Percentiles rank a stretch among this genome's conserved stretches.
These are phyloP conservation scores for Microcebus lehilahytsara DNA, from an alignment of 2,113 vertebrate genomes.

Conservation along the genomic window DNA sequence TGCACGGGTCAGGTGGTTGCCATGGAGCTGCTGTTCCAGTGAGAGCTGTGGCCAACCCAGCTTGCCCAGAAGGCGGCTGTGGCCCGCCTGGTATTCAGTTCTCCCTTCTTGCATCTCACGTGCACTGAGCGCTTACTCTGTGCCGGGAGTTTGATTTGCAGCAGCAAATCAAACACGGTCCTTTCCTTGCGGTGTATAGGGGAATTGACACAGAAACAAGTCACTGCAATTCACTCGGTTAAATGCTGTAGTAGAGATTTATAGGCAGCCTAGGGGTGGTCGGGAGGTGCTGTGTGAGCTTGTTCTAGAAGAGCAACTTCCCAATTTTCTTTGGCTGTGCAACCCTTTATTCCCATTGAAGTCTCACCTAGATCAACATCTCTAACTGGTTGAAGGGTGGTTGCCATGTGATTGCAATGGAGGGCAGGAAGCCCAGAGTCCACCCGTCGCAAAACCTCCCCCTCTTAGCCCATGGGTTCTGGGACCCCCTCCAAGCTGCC, in stretches of 20 bases:
- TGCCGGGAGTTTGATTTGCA: not conserved
- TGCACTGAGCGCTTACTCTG: not conserved
- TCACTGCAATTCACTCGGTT: not conserved
- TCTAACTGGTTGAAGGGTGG: not conserved
- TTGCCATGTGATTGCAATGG: not conserved
- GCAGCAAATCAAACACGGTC: not conserved
- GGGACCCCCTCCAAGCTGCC: not conserved
- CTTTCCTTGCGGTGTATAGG: not conserved
- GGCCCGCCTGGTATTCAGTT: not conserved
- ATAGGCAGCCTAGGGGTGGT: no score
- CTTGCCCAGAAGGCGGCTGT: not conserved
- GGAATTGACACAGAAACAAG: not conserved
- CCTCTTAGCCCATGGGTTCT: not conserved
- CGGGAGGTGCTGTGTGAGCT: not conserved
- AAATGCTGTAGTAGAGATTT: not conserved
- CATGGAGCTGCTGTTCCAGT: not conserved
- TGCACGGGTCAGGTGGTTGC: not conserved
- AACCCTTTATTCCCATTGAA: not conserved
- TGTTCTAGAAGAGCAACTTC: not conserved
- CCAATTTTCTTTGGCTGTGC: not conserved
- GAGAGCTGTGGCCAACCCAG: not conserved
- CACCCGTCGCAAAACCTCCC: not conserved
- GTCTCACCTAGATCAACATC: not conserved
- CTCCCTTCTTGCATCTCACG: not conserved
- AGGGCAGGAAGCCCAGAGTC: not conserved